Evolutionary conservation across 2,888 invertebrate species (phyloP), one percentile per base, ranked within the genome.

Genomic region (Acrobeloides nanus): DNA sequence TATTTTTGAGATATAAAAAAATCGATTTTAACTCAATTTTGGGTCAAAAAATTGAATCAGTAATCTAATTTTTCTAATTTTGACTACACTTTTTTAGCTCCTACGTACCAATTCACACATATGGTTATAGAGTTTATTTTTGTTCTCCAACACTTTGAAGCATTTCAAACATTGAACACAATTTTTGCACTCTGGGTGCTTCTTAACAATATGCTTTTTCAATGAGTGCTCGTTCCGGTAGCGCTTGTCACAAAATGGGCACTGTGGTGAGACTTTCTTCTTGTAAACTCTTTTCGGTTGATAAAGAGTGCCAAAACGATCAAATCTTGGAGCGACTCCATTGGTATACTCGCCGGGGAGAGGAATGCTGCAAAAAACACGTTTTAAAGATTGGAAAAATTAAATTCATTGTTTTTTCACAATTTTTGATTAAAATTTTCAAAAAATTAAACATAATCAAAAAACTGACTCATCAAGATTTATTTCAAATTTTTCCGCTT

Each of bases 231-330:
- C 73, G 48, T 73, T 74, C 15, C 73, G 59, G 51, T 67, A 73
- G 10, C 73, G 62, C 49, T 73, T 73, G 51, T 73, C 73, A 46
- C 73, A 73, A 51, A 73, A 73, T 10, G 72, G 66, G 46, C 73
- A 74, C 46, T 73, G 73, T 8, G 74, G 73, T 4, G 68, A 70
- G 5, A 71, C 48, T 53, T 72, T 73, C 59, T 73, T 73, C 41
- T 66, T 65, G 43, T 66, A 64, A n/a, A 61, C 55, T 23, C 67
- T 53, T 40, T 58, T 51, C 15, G 66, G 64, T 31, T 65, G 51
- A 21, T 51, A 48, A 8, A 72, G 38, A 12, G 48, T 56, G 21
- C 72, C 72, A 35, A 51, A 64, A 2, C 43, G 34, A 54, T 73
- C 68, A 43, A 71, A 61, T 10, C 60, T 55, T 6, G 72, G 64